Base-by-base conservation (phyloP, 2,888 invertebrate genomes). In the Dasypolia templi region DNA sequence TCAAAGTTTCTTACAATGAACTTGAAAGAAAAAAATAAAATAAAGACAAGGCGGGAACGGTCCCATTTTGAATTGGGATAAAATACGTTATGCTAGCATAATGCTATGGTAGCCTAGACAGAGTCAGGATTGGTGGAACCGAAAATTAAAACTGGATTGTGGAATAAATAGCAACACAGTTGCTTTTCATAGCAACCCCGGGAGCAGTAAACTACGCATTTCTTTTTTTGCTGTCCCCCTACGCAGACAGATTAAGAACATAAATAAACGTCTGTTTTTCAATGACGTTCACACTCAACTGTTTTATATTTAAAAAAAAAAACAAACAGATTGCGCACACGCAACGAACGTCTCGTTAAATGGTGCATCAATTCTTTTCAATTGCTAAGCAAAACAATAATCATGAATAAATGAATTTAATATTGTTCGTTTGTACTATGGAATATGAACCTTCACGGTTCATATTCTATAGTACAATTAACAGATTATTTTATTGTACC, bases 271-370 rank as follows among this genome's bases (percentile, higher is more conserved):
- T 42, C 32, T 42, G 59, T 62, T 49, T 53, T 42, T 9, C 49
- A 26, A 79, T 79, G 84, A 83, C 84, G 75, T 81, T 58, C 14
- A 49, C 19, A 39, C 42, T 61, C 39, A 64, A 79, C 44, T 53
- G 59, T 42, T 59, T 72, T 65, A 56, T 51, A 56, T 56, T 58
- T n/a, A n/a, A n/a, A n/a, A n/a, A n/a, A n/a, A 46, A 56, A 59
- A 78, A 69, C 42, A 73, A n/a, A 59, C 29, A 55, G 17, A 49
- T 58, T 61, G 42, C 64, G 67, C 59, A 56, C 22, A 59, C 32
- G 49, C 32, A 42, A 46, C 14, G 26, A 2, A 9, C 14, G 51
- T 59, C 61, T 62, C 35, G 22, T 35, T n/a, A 51, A 51, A 69
- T 17, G 49, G 19, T 68, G 73, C 61, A 69, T 66, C 58, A 73